These are phyloP conservation scores for Lissocephala sabroskyi DNA, from an alignment of 2,888 invertebrate species.

Conservation along the genomic window DNA sequence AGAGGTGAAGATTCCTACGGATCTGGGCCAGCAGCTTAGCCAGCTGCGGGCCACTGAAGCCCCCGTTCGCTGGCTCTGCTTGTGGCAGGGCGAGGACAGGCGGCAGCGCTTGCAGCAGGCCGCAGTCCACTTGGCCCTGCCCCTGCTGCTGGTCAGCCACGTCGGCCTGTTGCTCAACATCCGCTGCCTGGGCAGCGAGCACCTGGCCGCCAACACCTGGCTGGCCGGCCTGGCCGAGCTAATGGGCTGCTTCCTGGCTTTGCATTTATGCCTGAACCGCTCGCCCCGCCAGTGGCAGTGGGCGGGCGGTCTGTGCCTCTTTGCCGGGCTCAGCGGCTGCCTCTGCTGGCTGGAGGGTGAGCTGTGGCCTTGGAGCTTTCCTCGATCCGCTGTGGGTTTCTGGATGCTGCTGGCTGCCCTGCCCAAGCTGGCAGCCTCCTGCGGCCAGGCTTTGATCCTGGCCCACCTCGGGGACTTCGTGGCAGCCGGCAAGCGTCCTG, in stretches of 20 bases:
- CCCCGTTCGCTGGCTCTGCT: slow-evolving; percentile 60
- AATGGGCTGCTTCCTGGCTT: slow-evolving; percentile 69
- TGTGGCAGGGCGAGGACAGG: slow-evolving; percentile 63
- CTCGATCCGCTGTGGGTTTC: slow-evolving; percentile 54
- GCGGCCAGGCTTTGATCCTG: slow-evolving; percentile 69
- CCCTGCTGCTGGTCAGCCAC: slow-evolving; percentile 68
- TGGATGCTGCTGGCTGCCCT: slow-evolving; percentile 69
- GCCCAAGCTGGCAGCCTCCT: slow-evolving; percentile 70
- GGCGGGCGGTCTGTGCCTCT: slow-evolving; percentile 68
- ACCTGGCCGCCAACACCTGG: slow-evolving; percentile 69
- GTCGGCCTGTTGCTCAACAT: slow-evolving; percentile 73
- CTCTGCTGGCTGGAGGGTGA: slow-evolving; percentile 69
- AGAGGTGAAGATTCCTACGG: slow-evolving; percentile 50
- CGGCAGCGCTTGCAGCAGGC: slow-evolving; percentile 54
- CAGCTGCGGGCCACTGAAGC: slow-evolving; percentile 43
- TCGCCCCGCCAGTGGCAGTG: slow-evolving; percentile 69
- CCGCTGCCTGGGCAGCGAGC: slow-evolving; percentile 71
- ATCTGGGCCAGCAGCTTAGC: slow-evolving; percentile 59
- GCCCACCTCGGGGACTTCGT: slow-evolving; percentile 70
- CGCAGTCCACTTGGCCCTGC: slow-evolving; percentile 68
- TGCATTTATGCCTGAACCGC: slow-evolving; percentile 63
- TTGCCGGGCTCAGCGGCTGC: slow-evolving; percentile 68
- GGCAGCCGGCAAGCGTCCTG: slow-evolving; percentile 59
- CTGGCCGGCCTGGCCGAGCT: slow-evolving; percentile 70
- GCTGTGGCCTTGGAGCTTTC: no score